Base-by-base conservation (phyloP, 1,140 invertebrate species). In the Meloidogyne chitwoodi region DNA sequence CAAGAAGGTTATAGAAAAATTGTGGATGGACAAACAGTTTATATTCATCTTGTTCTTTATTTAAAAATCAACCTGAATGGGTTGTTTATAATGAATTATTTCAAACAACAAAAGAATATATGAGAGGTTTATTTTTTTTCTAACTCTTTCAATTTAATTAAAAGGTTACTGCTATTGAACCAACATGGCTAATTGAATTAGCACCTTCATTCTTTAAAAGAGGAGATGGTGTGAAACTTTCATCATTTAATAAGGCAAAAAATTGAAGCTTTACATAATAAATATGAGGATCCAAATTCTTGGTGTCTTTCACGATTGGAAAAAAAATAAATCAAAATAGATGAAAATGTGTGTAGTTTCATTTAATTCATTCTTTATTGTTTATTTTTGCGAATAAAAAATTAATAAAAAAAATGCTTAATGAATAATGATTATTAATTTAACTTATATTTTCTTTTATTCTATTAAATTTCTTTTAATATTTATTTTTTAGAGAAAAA, bases 221-320 rank as follows among this genome's bases (percentile, higher is more conserved):
- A 88, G 95, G 93, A n/a, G 96, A 99, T 88, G 95, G 95, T 8
- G 98, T 96, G 0, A 98, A 97, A 88, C 90, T 99, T 0, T 97
- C 94, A 85, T 98, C 98, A 88, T 96, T 98, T 87, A 99, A 99
- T 91, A 98, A 98, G 98, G 89, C 95, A 99, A 90, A 91, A 95
- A 80, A 90, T 99, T 41, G 96, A 99, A 87, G 96, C 97, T 0
- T 89, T 99, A 0, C 96, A 96, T 88, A 99, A 99, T 88, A 99
- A 99, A 90, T 99, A 98, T 86, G 96, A 99, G 88, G 96, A 99
- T 88, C 93, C 96, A 0, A 99, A 99, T 88, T 92, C 95, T 0
- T 99, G 97, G 97, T 91, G 96, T 88, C 98, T 99, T 89, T 98
- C 96, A 0, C 89, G 96, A 83, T 93, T 96, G 66, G 90, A 94